Conservation (phyloP, 2,888 invertebrate species). For the Eupeodes luniger region DNA sequence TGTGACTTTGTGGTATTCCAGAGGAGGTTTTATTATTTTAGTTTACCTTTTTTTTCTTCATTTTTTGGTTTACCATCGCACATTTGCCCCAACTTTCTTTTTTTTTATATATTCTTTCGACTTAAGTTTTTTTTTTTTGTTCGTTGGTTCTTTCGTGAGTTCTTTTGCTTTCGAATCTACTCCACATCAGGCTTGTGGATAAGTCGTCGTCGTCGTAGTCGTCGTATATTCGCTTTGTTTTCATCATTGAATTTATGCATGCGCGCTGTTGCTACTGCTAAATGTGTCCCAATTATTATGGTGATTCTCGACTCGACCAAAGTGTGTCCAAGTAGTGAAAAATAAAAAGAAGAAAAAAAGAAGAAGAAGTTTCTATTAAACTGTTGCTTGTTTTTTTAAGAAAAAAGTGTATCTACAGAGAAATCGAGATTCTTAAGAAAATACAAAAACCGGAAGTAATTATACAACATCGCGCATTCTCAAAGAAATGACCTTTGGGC, state of each 20-base stretch:
- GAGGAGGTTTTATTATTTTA: slow-evolving; percentile 62
- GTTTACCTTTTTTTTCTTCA: slow-evolving; percentile 18
- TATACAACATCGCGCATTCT: neutral
- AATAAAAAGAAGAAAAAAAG: too few relatives aligned
- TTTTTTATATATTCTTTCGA: slow-evolving; percentile 49
- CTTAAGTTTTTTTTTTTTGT: slow-evolving; percentile 10
- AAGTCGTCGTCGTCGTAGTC: neutral
- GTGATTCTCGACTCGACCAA: slow-evolving; percentile 36
- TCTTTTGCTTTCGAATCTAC: slow-evolving; percentile 60
- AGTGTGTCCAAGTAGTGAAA: slow-evolving; percentile 26
- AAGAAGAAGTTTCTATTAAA: slow-evolving; percentile 49
- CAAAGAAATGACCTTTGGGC: slow-evolving; percentile 59
- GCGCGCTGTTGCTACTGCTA: slow-evolving; percentile 59
- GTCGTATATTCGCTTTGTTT: slow-evolving; percentile 48
- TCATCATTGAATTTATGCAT: slow-evolving; percentile 56
- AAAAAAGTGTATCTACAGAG: slow-evolving; percentile 41
- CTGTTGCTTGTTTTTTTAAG: neutral
- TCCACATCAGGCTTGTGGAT: slow-evolving; percentile 35
- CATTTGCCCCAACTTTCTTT: slow-evolving; percentile 73
- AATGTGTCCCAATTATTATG: slow-evolving; percentile 73
- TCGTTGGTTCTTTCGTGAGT: slow-evolving; percentile 41
- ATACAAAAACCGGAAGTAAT: slow-evolving; percentile 44
- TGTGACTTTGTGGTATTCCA: slow-evolving; percentile 68
- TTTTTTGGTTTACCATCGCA: slow-evolving; percentile 66
- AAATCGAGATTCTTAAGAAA: slow-evolving; percentile 56